A percentile compares a stretch with the other conserved stretches of the same genome.
phyloP scores from a whole-genome alignment of 2,888 invertebrate species.

The Electrophaes corylata region DNA sequence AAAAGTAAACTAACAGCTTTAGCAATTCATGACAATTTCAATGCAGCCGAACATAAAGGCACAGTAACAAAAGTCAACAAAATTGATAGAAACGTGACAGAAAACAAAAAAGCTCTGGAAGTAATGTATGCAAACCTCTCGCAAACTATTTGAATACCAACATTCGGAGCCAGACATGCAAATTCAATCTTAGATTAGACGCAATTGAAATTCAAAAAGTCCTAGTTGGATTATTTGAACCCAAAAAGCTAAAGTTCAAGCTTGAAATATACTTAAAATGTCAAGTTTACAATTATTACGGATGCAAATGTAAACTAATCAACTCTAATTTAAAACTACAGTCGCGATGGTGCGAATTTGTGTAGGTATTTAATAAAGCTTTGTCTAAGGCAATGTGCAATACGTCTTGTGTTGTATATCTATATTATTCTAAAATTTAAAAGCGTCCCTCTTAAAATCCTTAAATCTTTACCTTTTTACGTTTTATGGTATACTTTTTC shows the following conservation, averaged over 20 bases:
- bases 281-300: background rate
- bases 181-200: constrained; percentile 41
- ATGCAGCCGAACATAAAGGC: constrained; percentile 26
- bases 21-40: constrained; percentile 16
- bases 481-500: background rate
- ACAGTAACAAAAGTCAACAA: constrained; percentile 47
- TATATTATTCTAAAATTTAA: background rate
- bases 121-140: constrained; percentile 64
- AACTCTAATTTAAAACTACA: constrained; percentile 39
- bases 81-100: constrained; percentile 42
- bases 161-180: constrained; percentile 59
- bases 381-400: constrained; percentile 34
- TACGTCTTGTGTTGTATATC: constrained; percentile 4
- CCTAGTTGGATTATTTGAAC: constrained; percentile 6
- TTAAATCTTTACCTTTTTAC: background rate
- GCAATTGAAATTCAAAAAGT: constrained; percentile 27
- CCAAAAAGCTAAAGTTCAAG: background rate
- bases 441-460: background rate
- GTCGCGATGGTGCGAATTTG: constrained; percentile 74
- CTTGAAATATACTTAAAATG: background rate
- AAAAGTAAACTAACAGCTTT: constrained; percentile 6
- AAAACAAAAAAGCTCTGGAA: constrained; percentile 45
- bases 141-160: constrained; percentile 60
- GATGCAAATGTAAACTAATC: constrained; percentile 31
- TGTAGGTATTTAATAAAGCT: constrained; percentile 81